phyloP scores from a whole-genome alignment of 2,797 vertebrate species.

The Gymnothorax javanicus region DNA sequence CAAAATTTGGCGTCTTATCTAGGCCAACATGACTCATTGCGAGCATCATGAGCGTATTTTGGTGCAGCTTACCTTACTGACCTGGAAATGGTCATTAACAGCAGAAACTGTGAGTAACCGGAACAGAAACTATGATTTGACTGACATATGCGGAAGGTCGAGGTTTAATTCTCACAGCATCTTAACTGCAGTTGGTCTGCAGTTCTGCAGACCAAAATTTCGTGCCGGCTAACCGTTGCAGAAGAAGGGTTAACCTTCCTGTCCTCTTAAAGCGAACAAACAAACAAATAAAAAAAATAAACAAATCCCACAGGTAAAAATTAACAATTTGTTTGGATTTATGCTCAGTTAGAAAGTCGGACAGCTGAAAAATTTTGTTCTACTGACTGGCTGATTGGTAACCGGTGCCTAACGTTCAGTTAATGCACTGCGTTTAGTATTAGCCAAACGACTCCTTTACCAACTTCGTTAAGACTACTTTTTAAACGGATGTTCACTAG shows the following conservation, averaged over 20 bases:
- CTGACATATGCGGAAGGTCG: too few species aligned
- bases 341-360: neutral
- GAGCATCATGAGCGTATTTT: too few species aligned
- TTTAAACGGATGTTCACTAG: conserved; percentile 26
- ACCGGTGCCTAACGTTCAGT: neutral
- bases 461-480: neutral
- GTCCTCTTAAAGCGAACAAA: neutral
- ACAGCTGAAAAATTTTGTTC: too few species aligned
- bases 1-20: conserved; percentile 15
- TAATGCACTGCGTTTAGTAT: neutral
- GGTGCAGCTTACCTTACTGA: neutral
- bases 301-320: too few species aligned
- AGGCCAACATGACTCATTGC: neutral
- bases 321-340: too few species aligned
- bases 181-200: too few species aligned
- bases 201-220: too few species aligned
- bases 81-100: neutral
- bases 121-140: too few species aligned
- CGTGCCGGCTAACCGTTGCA: too few species aligned
- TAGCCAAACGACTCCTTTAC: neutral
- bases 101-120: too few species aligned
- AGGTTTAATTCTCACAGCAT: too few species aligned
- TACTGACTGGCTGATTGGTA: too few species aligned
- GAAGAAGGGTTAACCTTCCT: neutral
- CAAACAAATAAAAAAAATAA: neutral